These are phyloP conservation scores for Nixonia krombeini DNA, from an alignment of 1,140 invertebrate genomes.

Conservation along the genomic window DNA sequence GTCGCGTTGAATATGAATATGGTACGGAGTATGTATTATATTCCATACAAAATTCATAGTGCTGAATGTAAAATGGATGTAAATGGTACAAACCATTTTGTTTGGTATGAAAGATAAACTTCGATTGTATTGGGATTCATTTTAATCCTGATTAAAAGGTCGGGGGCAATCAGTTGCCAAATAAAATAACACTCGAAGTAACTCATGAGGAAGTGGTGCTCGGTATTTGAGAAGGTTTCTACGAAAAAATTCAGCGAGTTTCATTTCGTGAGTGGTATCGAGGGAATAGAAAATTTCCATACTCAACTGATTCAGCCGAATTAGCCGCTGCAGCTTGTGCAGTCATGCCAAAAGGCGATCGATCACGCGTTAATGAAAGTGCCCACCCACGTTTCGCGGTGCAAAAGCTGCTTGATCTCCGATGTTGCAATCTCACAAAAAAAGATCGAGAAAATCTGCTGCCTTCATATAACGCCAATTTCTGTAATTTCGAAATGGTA, in stretches of 20 bases:
- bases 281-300: conserved; percentile 44
- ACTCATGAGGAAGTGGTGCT: neutral
- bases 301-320: conserved; percentile 47
- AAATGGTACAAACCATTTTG: too few species aligned
- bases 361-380: conserved; percentile 49
- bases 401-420: conserved; percentile 35
- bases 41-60: too few species aligned
- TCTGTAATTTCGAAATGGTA: too few species aligned
- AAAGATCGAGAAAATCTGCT: conserved; percentile 1
- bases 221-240: neutral
- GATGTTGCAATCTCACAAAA: conserved; percentile 28
- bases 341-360: conserved; percentile 44
- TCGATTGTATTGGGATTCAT: too few species aligned
- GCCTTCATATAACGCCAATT: too few species aligned
- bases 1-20: too few species aligned
- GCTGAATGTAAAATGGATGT: too few species aligned
- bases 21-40: too few species aligned
- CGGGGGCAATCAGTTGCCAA: neutral
- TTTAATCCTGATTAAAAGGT: neutral
- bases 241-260: conserved; percentile 26
- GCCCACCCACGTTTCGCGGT: conserved; percentile 36
- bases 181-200: neutral
- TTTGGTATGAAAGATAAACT: too few species aligned
- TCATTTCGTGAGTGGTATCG: conserved; percentile 41
- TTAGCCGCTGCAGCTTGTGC: conserved; percentile 41